Evolutionary conservation across 2,888 invertebrate species (phyloP), one percentile per base, ranked within the genome.

Genomic region (Arrhopalites spinosus): DNA sequence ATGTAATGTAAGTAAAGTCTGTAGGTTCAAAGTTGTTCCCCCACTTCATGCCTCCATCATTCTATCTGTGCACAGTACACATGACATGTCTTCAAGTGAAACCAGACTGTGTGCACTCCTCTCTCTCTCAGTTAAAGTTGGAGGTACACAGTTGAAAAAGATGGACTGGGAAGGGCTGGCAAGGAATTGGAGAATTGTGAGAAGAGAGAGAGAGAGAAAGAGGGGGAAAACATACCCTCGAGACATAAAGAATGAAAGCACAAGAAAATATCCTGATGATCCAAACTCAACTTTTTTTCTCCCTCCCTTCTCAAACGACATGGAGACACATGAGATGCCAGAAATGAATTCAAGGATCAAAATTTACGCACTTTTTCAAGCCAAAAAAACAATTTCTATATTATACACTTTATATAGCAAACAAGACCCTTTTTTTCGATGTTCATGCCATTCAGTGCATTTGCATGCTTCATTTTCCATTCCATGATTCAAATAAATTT

Each of bases 261-360:
- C 13, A 43, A 20, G 23, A 43, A 45, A 67, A 67, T 67, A 67
- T 67, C 67, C 30, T 27, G 30, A 63, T 63, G 63, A 63, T 63
- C 50, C 50, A 50, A 36, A 36, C 36, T 50, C n/a, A n/a, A 50
- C 50, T 15, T 50, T 17, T 50, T 17, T 17, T 50, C 50, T 15
- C 17, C 50, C 17, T 23, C 61, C 20, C 13, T n/a, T 3, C 61
- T 29, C n/a, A n/a, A n/a, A n/a, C n/a, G n/a, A n/a, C n/a, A n/a
- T n/a, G n/a, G n/a, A n/a, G n/a, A n/a, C n/a, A n/a, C n/a, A n/a
- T n/a, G n/a, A n/a, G n/a, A n/a, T n/a, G n/a, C n/a, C n/a, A n/a
- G n/a, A 56, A 56, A 20, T 5, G 56, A 23, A 56, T 20, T 20
- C 23, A 56, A 15, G 23, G 23, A 56, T 20, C 56, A 36, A 36